phyloP scores from a whole-genome alignment of 1,140 invertebrate genomes.

The Drosophila pallidifrons region DNA sequence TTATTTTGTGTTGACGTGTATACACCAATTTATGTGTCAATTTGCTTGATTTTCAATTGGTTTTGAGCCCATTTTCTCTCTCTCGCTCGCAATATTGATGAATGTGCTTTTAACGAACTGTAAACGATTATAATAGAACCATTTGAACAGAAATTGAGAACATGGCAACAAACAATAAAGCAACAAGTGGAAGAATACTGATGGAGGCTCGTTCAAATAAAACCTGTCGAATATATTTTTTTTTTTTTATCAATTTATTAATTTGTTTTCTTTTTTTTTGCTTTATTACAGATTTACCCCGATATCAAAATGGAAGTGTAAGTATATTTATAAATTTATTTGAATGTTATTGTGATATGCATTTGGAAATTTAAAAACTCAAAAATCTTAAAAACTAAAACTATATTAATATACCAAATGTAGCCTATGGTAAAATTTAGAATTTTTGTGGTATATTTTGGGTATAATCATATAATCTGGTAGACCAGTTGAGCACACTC shows the following conservation, averaged over 20 bases:
- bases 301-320: slow-evolving; percentile 77
- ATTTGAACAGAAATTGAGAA: slow-evolving; percentile 20
- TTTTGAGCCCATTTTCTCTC: slow-evolving; percentile 30
- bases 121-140: slow-evolving; percentile 62
- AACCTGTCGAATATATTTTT: neutral
- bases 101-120: slow-evolving; percentile 71
- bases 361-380: too few relatives aligned
- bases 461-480: too few relatives aligned
- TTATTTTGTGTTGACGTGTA: slow-evolving; percentile 34
- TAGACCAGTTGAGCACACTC: too few relatives aligned
- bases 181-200: slow-evolving; percentile 6
- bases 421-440: too few relatives aligned
- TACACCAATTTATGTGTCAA: slow-evolving; percentile 40
- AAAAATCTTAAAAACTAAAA: too few relatives aligned
- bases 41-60: slow-evolving; percentile 73
- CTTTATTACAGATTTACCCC: slow-evolving; percentile 63
- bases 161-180: slow-evolving; percentile 52
- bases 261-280: slow-evolving; percentile 29
- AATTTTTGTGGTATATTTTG: too few relatives aligned
- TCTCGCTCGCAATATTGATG: slow-evolving; percentile 51
- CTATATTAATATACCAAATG: too few relatives aligned
- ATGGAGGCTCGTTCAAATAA: slow-evolving; percentile 45
- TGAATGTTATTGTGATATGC: too few relatives aligned
- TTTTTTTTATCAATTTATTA: slow-evolving; percentile 46
- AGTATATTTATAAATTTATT: slow-evolving; percentile 32